phyloP scores from a whole-genome alignment of 2,888 invertebrate genomes.

The Deilephila elpenor region DNA sequence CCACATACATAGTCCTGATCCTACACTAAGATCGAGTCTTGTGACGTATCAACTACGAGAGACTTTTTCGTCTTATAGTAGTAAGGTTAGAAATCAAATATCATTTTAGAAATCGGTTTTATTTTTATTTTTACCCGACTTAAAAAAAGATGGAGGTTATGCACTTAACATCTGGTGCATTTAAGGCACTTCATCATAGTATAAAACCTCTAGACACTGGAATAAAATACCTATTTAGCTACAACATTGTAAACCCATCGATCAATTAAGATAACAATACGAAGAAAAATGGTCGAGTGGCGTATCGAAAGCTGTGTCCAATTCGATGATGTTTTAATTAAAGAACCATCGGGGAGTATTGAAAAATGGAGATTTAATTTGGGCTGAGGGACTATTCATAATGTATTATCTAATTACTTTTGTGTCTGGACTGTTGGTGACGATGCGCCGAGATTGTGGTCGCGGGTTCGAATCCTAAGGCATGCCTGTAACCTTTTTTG shows the following conservation, averaged over 20 bases:
- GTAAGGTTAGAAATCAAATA: too few species aligned
- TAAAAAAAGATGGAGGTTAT: too few species aligned
- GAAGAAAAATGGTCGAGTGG: background rate
- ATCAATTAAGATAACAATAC: constrained; percentile 3
- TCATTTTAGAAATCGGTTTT: too few species aligned
- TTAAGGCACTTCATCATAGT: too few species aligned
- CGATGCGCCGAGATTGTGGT: background rate
- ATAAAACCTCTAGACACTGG: too few species aligned
- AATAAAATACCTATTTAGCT: background rate
- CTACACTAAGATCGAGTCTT: too few species aligned
- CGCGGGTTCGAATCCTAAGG: background rate
- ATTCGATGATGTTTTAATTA: constrained; percentile 4
- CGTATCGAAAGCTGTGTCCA: background rate
- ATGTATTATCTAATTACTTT: background rate
- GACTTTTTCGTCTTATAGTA: too few species aligned
- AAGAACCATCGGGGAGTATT: background rate
- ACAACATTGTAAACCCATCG: background rate
- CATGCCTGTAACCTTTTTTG: background rate
- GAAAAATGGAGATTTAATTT: background rate
- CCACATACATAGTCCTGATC: too few species aligned
- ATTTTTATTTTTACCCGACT: too few species aligned
- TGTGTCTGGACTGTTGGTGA: background rate
- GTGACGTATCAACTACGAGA: too few species aligned
- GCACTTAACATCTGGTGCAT: too few species aligned
- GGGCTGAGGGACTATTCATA: background rate